Conservation (phyloP, 2,888 invertebrate genomes). For the Apodemia hepburni region DNA sequence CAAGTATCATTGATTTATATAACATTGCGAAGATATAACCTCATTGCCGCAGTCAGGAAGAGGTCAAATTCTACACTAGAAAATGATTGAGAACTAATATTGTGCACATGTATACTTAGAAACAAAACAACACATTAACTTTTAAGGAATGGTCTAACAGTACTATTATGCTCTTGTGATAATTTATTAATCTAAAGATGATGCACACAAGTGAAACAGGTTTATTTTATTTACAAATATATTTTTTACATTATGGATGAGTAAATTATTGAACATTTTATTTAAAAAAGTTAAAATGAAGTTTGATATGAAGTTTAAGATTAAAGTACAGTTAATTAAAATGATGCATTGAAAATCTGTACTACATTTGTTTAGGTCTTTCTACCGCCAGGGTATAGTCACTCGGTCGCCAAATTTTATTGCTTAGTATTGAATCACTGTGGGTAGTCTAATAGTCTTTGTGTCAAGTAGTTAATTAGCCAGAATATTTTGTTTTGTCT, state of each 20-base stretch:
- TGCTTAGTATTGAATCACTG: slow-evolving; percentile 26
- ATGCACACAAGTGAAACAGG: slow-evolving; percentile 17
- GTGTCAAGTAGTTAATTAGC: slow-evolving; percentile 25
- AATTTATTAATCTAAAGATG: background rate
- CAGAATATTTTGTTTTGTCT: slow-evolving; percentile 29
- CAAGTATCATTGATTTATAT: no score
- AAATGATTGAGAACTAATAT: background rate
- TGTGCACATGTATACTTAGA: slow-evolving; percentile 3
- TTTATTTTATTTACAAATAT: slow-evolving; percentile 21
- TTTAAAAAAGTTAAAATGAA: slow-evolving; percentile 19
- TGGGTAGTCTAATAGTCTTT: slow-evolving; percentile 28
- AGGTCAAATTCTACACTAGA: background rate
- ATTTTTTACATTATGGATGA: slow-evolving; percentile 20
- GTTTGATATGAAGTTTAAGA: slow-evolving; percentile 10
- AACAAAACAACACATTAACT: background rate
- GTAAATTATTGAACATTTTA: slow-evolving; percentile 15
- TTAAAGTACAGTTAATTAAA: slow-evolving; percentile 9
- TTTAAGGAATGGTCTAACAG: slow-evolving; percentile 10
- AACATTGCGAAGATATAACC: background rate
- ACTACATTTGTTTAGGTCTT: background rate
- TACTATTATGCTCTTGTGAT: background rate
- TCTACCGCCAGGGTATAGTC: slow-evolving; percentile 20
- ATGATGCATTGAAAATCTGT: background rate
- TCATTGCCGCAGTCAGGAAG: background rate
- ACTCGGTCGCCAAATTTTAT: slow-evolving; percentile 23